These are phyloP conservation scores for Platycheirus albimanus DNA, from an alignment of 2,888 invertebrate species.

Conservation along the genomic window DNA sequence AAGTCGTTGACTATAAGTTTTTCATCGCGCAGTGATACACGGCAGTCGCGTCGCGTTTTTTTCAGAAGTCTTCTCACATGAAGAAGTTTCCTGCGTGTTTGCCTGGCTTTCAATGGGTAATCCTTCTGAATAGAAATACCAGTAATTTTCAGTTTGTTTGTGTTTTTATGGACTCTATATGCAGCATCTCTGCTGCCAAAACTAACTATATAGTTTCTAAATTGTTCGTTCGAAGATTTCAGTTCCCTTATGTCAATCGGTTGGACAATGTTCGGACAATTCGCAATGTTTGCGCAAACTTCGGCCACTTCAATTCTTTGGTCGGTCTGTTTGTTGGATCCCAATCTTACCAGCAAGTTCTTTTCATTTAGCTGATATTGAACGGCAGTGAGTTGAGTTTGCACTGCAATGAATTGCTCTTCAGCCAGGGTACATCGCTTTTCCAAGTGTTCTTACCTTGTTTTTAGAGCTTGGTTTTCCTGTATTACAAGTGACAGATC, in stretches of 20 bases:
- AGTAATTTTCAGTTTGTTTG: not conserved
- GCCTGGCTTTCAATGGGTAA: not conserved
- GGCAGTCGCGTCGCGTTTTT: no score
- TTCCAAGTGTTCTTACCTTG: not conserved
- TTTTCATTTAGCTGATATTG: constrained; percentile 1
- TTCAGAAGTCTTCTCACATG: no score
- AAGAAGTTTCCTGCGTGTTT: not conserved
- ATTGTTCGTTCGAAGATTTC: not conserved
- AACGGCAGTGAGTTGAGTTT: no score
- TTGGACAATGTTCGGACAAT: not conserved
- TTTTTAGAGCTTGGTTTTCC: not conserved
- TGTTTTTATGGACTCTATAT: not conserved
- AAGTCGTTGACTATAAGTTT: no score
- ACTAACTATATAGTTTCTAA: not conserved
- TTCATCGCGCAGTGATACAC: no score
- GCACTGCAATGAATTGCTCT: no score
- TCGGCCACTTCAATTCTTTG: constrained; percentile 5
- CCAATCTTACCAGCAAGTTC: not conserved
- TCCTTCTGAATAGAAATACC: not conserved
- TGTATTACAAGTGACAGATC: no score
- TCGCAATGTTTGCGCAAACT: not conserved
- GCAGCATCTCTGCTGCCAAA: not conserved
- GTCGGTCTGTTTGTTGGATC: not conserved
- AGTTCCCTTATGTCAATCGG: constrained; percentile 4
- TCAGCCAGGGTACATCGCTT: no score